A percentile compares a stretch with the other conserved stretches of the same genome.
Evolutionary conservation across 2,888 invertebrate genomes (phyloP).

Genomic region (Pemphredon lugubris): DNA sequence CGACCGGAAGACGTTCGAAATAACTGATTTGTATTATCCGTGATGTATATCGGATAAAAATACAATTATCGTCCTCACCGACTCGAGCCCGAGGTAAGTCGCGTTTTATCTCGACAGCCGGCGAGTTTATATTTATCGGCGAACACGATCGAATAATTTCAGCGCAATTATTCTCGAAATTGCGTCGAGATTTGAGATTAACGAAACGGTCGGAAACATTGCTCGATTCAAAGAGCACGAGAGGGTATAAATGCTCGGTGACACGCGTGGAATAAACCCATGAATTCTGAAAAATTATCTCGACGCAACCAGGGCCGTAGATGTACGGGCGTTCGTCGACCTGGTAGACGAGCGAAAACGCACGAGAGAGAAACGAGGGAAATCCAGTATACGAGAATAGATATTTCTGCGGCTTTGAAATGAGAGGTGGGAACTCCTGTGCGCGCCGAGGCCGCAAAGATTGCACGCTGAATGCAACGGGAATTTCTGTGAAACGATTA

Average conservation of each 20-base stretch:
- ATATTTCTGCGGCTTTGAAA: constrained; percentile 39
- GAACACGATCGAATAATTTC: too few species aligned
- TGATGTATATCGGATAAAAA: too few species aligned
- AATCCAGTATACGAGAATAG: constrained; percentile 38
- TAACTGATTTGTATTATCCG: too few species aligned
- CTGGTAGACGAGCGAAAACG: constrained; percentile 25
- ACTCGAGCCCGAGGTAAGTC: too few species aligned
- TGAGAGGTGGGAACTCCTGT: neutral
- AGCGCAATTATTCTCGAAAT: too few species aligned
- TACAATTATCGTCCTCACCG: too few species aligned
- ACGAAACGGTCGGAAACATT: too few species aligned
- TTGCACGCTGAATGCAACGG: neutral
- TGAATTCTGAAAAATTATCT: constrained; percentile 2
- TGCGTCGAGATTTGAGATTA: too few species aligned
- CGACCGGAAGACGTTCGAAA: too few species aligned
- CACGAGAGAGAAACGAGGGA: constrained; percentile 24
- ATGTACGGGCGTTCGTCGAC: constrained; percentile 44
- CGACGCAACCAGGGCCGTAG: neutral
- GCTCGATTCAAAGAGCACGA: neutral
- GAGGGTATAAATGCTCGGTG: neutral
- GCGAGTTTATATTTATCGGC: too few species aligned
- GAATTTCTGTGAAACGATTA: neutral
- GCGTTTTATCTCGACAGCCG: too few species aligned
- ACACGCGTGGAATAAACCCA: neutral
- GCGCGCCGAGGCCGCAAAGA: neutral